phyloP scores from a whole-genome alignment of 2,888 invertebrate species.

The Therioaphis trifolii region DNA sequence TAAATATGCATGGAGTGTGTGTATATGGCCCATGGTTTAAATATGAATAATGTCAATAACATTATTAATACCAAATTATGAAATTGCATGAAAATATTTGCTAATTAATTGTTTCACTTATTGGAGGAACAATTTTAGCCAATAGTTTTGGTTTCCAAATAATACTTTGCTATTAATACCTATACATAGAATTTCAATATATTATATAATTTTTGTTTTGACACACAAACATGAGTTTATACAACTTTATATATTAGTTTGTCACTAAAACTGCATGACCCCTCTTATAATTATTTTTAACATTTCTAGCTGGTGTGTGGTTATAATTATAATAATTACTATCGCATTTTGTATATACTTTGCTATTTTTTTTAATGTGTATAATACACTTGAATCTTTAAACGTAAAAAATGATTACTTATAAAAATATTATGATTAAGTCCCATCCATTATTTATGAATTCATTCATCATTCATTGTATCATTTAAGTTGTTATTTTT shows the following conservation, averaged over 20 bases:
- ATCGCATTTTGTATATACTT: slow-evolving; percentile 10
- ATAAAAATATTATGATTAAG: no score
- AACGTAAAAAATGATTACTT: no score
- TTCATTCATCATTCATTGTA: no score
- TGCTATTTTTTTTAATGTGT: neutral
- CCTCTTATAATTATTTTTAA: slow-evolving; percentile 19
- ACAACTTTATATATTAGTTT: slow-evolving; percentile 33
- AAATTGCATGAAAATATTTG: slow-evolving; percentile 32
- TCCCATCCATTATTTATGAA: no score
- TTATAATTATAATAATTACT: slow-evolving; percentile 1
- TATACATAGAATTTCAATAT: slow-evolving; percentile 21
- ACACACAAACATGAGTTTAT: slow-evolving; percentile 63
- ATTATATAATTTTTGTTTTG: slow-evolving; percentile 53
- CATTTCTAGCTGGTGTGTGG: neutral
- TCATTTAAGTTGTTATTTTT: no score
- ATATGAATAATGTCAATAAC: slow-evolving; percentile 24
- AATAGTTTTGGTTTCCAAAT: slow-evolving; percentile 19
- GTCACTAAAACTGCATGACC: slow-evolving; percentile 53
- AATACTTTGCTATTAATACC: slow-evolving; percentile 27
- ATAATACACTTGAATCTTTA: neutral
- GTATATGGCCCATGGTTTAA: slow-evolving; percentile 3
- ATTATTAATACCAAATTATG: slow-evolving; percentile 15
- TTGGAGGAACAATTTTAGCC: neutral
- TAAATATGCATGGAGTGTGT: slow-evolving; percentile 42
- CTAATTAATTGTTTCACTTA: slow-evolving; percentile 18